These are phyloP conservation scores for Cosmia pyralina DNA, from an alignment of 2,888 invertebrate genomes.

Conservation along the genomic window DNA sequence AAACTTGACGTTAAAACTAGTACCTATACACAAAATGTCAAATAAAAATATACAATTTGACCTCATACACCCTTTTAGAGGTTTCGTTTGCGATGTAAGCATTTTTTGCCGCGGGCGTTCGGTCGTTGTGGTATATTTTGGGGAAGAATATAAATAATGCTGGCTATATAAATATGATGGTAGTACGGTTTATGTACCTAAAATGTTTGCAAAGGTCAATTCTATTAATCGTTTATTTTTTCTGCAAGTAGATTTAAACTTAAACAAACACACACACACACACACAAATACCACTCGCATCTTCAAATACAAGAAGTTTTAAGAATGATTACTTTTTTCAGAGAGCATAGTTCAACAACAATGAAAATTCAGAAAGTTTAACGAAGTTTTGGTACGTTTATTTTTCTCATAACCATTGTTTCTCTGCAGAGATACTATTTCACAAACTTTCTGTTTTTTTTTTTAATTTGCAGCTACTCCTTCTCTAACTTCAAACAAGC, in stretches of 20 bases:
- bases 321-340: slow-evolving; percentile 46
- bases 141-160: slow-evolving; percentile 48
- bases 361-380: slow-evolving; percentile 29
- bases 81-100: slow-evolving; percentile 48
- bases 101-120: slow-evolving; percentile 51
- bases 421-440: not conserved
- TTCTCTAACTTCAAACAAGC: slow-evolving; percentile 2
- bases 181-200: not conserved
- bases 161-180: slow-evolving; percentile 13
- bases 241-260: not conserved
- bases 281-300: no score
- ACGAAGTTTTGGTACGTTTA: slow-evolving; percentile 13
- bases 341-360: slow-evolving; percentile 25
- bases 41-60: slow-evolving; percentile 55
- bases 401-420: slow-evolving; percentile 34
- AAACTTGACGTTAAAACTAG: slow-evolving; percentile 52
- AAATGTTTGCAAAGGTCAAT: slow-evolving; percentile 33
- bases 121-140: slow-evolving; percentile 30
- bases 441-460: slow-evolving; percentile 19
- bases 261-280: slow-evolving; percentile 8
- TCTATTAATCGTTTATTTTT: not conserved
- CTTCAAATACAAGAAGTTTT: slow-evolving; percentile 12
- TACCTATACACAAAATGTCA: slow-evolving; percentile 34
- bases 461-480: not conserved
- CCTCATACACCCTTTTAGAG: slow-evolving; percentile 49